These are phyloP conservation scores for Pilophorus perplexus DNA, from an alignment of 2,888 invertebrate genomes.

Conservation along the genomic window DNA sequence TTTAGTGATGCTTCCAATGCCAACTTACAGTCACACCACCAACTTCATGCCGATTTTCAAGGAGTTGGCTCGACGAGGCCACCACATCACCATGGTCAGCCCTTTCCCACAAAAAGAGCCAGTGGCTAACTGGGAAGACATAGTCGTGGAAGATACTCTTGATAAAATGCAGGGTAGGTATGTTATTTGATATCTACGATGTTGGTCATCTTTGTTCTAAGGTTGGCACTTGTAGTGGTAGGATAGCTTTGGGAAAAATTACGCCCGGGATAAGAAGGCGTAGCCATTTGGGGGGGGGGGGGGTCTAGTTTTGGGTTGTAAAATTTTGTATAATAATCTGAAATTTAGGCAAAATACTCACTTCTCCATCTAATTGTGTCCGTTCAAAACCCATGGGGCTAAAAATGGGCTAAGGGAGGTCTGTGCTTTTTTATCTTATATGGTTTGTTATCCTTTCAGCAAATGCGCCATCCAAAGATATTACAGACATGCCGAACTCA, in stretches of 20 bases:
- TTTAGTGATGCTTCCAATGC: slow-evolving; percentile 40
- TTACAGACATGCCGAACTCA: neutral
- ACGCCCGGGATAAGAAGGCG: too few relatives aligned
- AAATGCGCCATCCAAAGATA: neutral
- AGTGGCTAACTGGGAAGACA: slow-evolving; percentile 41
- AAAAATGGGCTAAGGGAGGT: too few relatives aligned
- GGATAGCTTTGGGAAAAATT: too few relatives aligned
- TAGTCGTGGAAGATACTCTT: slow-evolving; percentile 23
- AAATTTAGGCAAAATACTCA: neutral
- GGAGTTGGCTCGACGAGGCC: slow-evolving; percentile 44
- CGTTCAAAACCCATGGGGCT: too few relatives aligned
- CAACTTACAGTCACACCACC: slow-evolving; percentile 44
- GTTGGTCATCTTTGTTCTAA: too few relatives aligned
- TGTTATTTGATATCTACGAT: too few relatives aligned
- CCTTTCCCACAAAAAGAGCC: slow-evolving; percentile 40
- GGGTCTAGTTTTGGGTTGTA: too few relatives aligned
- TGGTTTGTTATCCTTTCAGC: slow-evolving; percentile 11
- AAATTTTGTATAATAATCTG: neutral
- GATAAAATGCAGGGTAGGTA: slow-evolving; percentile 12
- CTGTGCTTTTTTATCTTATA: too few relatives aligned
- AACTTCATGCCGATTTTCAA: slow-evolving; percentile 44
- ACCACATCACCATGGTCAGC: slow-evolving; percentile 43
- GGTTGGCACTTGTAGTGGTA: too few relatives aligned
- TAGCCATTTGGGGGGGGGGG: too few relatives aligned
- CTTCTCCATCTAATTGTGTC: neutral